phyloP scores from a whole-genome alignment of 2,797 vertebrate species.

The Sternotherus odoratus region DNA sequence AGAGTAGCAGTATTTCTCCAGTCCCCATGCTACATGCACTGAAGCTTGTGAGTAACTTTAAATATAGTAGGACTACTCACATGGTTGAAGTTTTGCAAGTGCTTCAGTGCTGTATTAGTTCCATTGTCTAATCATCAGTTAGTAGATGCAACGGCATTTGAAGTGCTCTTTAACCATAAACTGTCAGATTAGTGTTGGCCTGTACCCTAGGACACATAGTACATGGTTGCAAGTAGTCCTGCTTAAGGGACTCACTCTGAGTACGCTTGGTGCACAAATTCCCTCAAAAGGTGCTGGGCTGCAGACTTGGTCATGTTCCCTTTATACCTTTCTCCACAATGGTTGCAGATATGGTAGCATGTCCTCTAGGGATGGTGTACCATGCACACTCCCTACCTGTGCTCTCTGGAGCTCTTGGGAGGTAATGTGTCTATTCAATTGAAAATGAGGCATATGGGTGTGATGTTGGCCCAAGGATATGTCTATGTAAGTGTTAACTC shows the following conservation, averaged over 20 bases:
- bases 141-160: background rate
- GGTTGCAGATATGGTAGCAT: background rate
- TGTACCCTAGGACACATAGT: background rate
- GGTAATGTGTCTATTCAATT: background rate
- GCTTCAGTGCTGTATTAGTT: background rate
- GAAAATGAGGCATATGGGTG: background rate
- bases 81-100: background rate
- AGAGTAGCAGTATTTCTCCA: background rate
- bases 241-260: background rate
- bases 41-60: background rate
- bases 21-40: background rate
- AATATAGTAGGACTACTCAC: background rate
- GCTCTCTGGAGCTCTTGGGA: background rate
- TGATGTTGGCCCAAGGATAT: background rate
- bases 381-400: background rate
- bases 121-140: background rate
- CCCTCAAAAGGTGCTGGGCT: background rate
- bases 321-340: background rate
- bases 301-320: background rate
- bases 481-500: background rate
- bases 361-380: background rate
- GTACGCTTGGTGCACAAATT: background rate
- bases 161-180: background rate
- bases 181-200: background rate
- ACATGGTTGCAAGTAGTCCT: background rate